Conservation (phyloP, 2,113 vertebrate species). For the Thomomys bottae region DNA sequence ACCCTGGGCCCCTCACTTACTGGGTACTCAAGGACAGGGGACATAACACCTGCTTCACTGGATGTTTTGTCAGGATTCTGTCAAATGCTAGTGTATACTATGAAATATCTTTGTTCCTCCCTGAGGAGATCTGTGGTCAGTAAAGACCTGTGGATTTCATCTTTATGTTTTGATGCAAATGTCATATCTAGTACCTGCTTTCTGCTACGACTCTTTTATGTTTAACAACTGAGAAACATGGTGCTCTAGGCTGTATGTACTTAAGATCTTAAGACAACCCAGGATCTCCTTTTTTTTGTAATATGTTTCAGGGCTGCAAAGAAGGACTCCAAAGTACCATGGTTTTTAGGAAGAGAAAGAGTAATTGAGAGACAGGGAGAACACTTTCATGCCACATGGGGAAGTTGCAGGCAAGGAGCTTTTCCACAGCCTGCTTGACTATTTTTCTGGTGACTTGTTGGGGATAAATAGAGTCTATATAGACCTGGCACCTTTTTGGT, state of each 20-base stretch:
- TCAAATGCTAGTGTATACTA: not conserved
- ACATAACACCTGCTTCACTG: not conserved
- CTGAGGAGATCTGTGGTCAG: not conserved
- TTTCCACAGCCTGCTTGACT: not conserved
- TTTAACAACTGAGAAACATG: not conserved
- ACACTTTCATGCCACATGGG: not conserved
- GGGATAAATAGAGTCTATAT: not conserved
- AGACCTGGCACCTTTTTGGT: slow-evolving; percentile 49
- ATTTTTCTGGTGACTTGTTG: slow-evolving; percentile 29
- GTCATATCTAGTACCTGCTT: not conserved
- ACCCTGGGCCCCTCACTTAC: not conserved
- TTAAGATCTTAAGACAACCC: not conserved
- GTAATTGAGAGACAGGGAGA: not conserved
- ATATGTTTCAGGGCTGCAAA: not conserved
- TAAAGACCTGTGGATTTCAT: not conserved
- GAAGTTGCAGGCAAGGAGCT: not conserved
- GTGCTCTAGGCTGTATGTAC: not conserved
- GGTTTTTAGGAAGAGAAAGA: not conserved
- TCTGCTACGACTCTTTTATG: not conserved
- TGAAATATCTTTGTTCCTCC: not conserved
- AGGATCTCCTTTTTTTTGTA: not conserved
- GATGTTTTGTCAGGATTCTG: not conserved
- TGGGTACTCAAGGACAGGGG: not conserved
- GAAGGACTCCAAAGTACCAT: not conserved
- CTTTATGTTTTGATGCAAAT: not conserved